Conservation (phyloP, 37 sponge, comb jelly and placozoan genomes). For the Amphimedon queenslandica region DNA sequence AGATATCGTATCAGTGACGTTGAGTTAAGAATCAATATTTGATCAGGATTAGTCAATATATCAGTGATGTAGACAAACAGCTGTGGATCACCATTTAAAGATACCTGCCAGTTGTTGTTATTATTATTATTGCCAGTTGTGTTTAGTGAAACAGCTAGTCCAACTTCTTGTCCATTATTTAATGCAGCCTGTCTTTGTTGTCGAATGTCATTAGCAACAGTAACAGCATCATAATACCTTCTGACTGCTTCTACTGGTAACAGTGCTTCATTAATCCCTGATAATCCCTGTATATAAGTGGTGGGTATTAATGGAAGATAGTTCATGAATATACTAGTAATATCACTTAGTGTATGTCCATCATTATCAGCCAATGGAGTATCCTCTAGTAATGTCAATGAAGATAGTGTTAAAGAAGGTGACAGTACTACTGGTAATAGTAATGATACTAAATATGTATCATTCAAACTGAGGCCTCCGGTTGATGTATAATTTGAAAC, state of each 20-base stretch:
- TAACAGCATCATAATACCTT: conserved; percentile 33
- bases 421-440: conserved; percentile 32
- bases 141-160: conserved; percentile 46
- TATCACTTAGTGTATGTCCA: neutral
- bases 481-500: conserved; percentile 39
- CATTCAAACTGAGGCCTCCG: conserved; percentile 43
- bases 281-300: neutral
- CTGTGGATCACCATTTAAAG: conserved; percentile 33
- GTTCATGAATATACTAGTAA: neutral
- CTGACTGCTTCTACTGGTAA: conserved; percentile 14
- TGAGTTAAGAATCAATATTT: conserved; percentile 39
- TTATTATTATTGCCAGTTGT: neutral
- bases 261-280: conserved; percentile 7
- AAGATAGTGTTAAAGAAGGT: conserved; percentile 3
- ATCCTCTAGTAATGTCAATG: conserved; percentile 44
- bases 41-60: neutral
- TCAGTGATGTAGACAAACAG: conserved; percentile 37
- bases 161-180: conserved; percentile 39
- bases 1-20: conserved; percentile 59
- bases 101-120: conserved; percentile 58
- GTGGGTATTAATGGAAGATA: neutral
- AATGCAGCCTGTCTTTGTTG: conserved; percentile 10
- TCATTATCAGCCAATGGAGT: conserved; percentile 22
- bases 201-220: conserved; percentile 26
- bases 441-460: conserved; percentile 27